Percentiles rank a stretch among this genome's conserved stretches.
Evolutionary conservation across 2,113 vertebrate species (phyloP).

Genomic region (Poecilia latipinna): DNA sequence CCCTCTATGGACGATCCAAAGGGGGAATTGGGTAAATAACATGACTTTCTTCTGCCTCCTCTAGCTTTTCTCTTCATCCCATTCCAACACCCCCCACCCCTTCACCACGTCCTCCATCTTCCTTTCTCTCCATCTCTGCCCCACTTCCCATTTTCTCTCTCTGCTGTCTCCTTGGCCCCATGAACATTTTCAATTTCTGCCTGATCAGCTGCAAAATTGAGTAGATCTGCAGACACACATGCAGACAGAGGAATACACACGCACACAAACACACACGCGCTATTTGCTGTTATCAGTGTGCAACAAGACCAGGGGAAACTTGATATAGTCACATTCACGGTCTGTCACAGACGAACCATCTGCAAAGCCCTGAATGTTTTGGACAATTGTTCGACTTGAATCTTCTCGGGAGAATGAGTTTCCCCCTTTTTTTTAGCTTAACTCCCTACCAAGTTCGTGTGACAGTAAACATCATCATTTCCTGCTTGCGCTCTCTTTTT

Average conservation of each 20-base stretch:
- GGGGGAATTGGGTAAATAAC: slow-evolving; percentile 44
- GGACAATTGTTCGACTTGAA: slow-evolving; percentile 3
- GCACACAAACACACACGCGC: not conserved
- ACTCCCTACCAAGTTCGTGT: slow-evolving; percentile 1
- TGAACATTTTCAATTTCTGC: slow-evolving; percentile 66
- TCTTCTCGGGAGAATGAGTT: not conserved
- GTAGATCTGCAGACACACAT: slow-evolving; percentile 23
- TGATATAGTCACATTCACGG: slow-evolving; percentile 18
- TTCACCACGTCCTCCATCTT: not conserved
- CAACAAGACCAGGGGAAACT: slow-evolving; percentile 12
- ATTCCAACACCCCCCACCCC: not conserved
- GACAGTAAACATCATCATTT: not conserved
- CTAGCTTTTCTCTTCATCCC: slow-evolving; percentile 1
- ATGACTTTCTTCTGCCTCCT: not conserved
- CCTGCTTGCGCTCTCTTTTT: not conserved
- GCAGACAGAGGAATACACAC: slow-evolving; percentile 1
- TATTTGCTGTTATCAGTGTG: slow-evolving; percentile 41
- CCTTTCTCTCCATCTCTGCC: not conserved
- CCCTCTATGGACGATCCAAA: slow-evolving; percentile 30
- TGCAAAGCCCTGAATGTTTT: slow-evolving; percentile 3
- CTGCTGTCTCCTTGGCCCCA: slow-evolving; percentile 18
- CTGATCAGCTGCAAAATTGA: slow-evolving; percentile 66
- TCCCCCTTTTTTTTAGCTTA: not conserved
- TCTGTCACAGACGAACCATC: slow-evolving; percentile 26
- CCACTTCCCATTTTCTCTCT: slow-evolving; percentile 17